Conservation (phyloP, 2,888 invertebrate species). For the Caenorhabditis imperialis region DNA sequence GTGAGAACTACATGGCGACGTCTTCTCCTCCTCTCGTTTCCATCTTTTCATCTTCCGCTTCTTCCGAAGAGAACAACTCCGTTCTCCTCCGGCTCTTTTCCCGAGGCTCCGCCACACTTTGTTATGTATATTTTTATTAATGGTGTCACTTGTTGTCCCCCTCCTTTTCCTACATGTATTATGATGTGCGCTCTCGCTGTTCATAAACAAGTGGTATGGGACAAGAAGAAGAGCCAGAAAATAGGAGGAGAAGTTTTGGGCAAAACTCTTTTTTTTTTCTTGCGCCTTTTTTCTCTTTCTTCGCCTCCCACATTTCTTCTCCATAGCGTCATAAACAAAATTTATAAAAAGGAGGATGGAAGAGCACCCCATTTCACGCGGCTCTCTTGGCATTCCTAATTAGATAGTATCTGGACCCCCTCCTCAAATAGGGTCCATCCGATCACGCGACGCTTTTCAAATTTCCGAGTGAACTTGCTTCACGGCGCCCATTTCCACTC, state of each 20-base stretch:
- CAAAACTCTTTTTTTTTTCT: neutral
- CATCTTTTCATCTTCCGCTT: neutral
- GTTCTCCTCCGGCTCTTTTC: neutral
- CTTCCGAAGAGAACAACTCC: neutral
- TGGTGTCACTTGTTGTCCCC: slow-evolving; percentile 42
- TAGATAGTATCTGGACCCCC: slow-evolving; percentile 26
- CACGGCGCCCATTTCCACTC: neutral
- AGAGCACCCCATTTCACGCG: neutral
- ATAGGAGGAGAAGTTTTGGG: slow-evolving; percentile 12
- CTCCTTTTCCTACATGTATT: slow-evolving; percentile 28
- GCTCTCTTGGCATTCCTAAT: slow-evolving; percentile 11
- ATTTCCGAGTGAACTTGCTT: slow-evolving; percentile 22
- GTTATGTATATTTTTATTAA: slow-evolving; percentile 53
- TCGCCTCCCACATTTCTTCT: neutral
- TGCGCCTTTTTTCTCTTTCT: neutral
- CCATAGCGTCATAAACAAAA: slow-evolving; percentile 26
- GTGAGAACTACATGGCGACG: too few relatives aligned
- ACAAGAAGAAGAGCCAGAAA: neutral
- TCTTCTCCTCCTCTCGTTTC: slow-evolving; percentile 1
- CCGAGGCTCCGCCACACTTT: neutral
- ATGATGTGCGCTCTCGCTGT: slow-evolving; percentile 28
- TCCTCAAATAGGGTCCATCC: neutral
- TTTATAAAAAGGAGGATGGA: slow-evolving; percentile 9
- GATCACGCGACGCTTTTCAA: slow-evolving; percentile 28
- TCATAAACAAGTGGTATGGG: slow-evolving; percentile 41